Conservation (phyloP, 2,113 vertebrate species). For the Sardina pilchardus region DNA sequence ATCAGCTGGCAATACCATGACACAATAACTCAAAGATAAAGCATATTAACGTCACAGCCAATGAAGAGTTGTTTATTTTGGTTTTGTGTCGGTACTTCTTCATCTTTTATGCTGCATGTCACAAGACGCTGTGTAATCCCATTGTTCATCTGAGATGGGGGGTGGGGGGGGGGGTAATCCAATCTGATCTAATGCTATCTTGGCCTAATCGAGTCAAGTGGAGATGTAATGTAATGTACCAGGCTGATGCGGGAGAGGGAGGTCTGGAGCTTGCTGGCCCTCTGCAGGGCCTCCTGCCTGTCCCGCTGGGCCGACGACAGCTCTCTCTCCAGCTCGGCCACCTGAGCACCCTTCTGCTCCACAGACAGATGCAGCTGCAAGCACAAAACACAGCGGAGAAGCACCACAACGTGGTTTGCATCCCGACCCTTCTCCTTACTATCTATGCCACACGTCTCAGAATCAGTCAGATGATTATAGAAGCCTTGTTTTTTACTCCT, state of each 20-base stretch:
- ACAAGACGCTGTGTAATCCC: background rate
- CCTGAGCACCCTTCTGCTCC: background rate
- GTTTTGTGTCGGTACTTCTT: background rate
- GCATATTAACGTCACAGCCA: background rate
- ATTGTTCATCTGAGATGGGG: background rate
- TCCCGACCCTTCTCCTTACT: background rate
- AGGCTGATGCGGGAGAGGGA: background rate
- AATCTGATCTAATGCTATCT: background rate
- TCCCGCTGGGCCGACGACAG: background rate
- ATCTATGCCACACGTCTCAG: background rate
- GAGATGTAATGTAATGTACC: conserved; percentile 10
- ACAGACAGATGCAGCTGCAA: background rate
- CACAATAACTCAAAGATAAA: background rate
- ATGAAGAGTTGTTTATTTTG: background rate
- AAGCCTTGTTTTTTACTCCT: background rate
- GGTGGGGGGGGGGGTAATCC: background rate
- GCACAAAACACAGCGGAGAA: background rate
- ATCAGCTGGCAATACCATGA: background rate
- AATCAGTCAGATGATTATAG: background rate
- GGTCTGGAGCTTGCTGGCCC: background rate
- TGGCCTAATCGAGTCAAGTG: background rate
- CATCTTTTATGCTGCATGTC: background rate
- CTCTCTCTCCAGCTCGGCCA: background rate
- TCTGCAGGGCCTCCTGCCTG: background rate
- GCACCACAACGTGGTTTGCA: background rate